These are phyloP conservation scores for Gobio occitaniae DNA, from an alignment of 2,797 vertebrate genomes.

Conservation along the genomic window DNA sequence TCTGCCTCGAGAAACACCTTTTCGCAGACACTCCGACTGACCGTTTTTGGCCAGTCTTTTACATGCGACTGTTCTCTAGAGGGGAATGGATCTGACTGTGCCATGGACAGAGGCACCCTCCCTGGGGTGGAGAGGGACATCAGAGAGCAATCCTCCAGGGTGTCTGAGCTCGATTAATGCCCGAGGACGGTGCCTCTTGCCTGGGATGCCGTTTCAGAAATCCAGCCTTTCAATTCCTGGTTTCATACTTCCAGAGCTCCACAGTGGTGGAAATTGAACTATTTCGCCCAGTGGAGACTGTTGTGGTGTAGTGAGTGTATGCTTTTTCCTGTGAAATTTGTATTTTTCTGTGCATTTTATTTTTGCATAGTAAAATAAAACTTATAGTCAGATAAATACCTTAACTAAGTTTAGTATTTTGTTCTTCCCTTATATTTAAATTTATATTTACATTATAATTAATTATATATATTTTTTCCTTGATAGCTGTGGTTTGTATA, in stretches of 20 bases:
- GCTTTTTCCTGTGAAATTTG: background rate
- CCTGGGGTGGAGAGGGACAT: no score
- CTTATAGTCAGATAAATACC: background rate
- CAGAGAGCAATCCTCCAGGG: no score
- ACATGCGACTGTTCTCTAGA: no score
- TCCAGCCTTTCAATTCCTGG: background rate
- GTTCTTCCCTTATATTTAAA: background rate
- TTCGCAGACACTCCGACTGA: no score
- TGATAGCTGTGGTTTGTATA: background rate
- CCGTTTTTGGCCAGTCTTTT: no score
- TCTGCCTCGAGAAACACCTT: no score
- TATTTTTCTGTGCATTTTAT: background rate
- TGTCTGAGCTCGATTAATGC: no score
- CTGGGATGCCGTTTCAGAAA: background rate
- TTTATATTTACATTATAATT: background rate
- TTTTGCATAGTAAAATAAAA: background rate
- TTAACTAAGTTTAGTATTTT: background rate
- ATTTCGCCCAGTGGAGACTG: background rate
- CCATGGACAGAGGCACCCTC: no score
- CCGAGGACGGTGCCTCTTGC: background rate
- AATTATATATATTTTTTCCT: background rate
- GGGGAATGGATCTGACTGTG: no score
- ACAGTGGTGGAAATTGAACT: no score
- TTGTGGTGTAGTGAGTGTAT: background rate
- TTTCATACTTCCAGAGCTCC: no score